Evolutionary conservation across 2,888 invertebrate genomes (phyloP).

Genomic region (Zygothrica quintamaculata): DNA sequence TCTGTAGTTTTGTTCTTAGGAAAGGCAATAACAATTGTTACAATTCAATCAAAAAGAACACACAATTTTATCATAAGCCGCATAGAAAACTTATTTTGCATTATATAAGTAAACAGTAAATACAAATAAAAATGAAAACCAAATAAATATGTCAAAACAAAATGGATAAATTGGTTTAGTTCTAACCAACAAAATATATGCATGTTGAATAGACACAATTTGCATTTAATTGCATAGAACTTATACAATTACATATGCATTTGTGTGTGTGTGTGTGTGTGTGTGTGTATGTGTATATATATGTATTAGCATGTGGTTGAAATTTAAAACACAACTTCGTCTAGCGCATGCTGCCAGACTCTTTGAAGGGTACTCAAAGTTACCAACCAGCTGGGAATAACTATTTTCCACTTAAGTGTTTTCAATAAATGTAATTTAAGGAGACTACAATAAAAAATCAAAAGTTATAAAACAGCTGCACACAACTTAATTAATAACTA

Average conservation of each 20-base stretch:
- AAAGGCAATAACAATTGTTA: constrained; percentile 33
- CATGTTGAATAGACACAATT: constrained; percentile 22
- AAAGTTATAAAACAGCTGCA: not conserved
- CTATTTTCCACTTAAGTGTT: constrained; percentile 37
- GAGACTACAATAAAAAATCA: constrained; percentile 9
- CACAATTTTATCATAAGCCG: constrained; percentile 19
- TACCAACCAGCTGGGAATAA: constrained; percentile 27
- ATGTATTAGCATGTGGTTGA: not conserved
- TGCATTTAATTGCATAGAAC: constrained; percentile 22
- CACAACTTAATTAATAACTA: not conserved
- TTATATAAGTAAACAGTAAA: not conserved
- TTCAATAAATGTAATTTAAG: constrained; percentile 26
- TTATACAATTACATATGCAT: constrained; percentile 5
- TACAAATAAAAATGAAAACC: not conserved
- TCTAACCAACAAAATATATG: constrained; percentile 8
- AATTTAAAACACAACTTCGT: constrained; percentile 3
- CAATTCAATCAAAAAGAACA: constrained; percentile 1
- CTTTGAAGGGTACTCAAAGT: constrained; percentile 1
- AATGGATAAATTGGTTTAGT: constrained; percentile 5
- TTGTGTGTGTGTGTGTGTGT: too few relatives aligned
- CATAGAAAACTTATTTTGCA: constrained; percentile 4
- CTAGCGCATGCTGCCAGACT: constrained; percentile 13
- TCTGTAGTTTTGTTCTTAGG: constrained; percentile 35
- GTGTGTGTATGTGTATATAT: not conserved
- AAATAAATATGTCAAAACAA: constrained; percentile 15